Percentiles rank a stretch among this genome's conserved stretches.
Conservation (phyloP, 2,888 invertebrate species). For the Apamea sordens region DNA sequence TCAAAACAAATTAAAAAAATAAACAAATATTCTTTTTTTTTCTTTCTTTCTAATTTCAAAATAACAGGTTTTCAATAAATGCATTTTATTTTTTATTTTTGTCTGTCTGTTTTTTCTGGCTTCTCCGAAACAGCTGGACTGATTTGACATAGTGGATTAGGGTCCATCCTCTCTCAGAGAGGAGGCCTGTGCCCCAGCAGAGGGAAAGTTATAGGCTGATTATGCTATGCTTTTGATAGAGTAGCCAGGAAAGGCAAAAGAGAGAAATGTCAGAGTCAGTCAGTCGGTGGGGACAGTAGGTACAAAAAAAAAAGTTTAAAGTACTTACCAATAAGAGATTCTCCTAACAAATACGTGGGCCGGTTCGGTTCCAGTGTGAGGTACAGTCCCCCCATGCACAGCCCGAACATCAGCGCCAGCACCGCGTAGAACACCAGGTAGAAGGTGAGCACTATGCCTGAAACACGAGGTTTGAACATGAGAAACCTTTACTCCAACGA, state of each 20-base stretch:
- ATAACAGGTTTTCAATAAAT: too few species aligned
- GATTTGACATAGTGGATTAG: neutral
- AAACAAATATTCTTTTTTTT: too few species aligned
- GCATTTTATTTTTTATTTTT: too few species aligned
- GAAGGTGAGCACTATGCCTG: constrained; percentile 95
- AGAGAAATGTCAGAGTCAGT: neutral
- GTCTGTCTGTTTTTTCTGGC: too few species aligned
- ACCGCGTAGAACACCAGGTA: constrained; percentile 96
- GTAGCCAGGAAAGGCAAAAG: neutral
- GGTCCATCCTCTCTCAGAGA: neutral
- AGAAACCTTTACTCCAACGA: neutral
- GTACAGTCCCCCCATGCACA: constrained; percentile 96
- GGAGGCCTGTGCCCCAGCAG: neutral
- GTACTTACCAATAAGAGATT: constrained; percentile 93
- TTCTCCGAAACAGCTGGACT: too few species aligned
- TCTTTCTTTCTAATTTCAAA: too few species aligned
- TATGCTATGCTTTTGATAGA: neutral
- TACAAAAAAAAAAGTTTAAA: neutral
- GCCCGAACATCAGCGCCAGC: constrained; percentile 95
- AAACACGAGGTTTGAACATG: constrained; percentile 68
- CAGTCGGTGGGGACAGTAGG: neutral
- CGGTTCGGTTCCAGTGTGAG: constrained; percentile 92
- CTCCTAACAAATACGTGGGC: constrained; percentile 94
- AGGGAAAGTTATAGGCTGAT: neutral
- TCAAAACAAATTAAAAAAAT: too few species aligned